Conservation (phyloP, 2,113 vertebrate genomes). For the Perccottus glenii region DNA sequence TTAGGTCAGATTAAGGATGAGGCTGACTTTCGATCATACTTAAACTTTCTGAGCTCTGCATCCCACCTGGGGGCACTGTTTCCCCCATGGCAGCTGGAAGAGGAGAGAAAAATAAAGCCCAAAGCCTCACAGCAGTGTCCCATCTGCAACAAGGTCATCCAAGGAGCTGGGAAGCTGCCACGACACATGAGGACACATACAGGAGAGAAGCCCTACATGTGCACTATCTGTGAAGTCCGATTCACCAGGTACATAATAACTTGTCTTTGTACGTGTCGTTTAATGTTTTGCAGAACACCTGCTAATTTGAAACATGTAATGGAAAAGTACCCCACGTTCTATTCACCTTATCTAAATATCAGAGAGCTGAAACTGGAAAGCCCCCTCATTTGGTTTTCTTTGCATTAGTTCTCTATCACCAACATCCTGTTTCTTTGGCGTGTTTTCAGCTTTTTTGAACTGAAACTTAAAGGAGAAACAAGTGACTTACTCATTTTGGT, state of each 20-base stretch:
- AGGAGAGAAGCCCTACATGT: constrained; percentile 98
- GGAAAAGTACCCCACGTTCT: constrained; percentile 52
- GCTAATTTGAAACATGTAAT: constrained; percentile 38
- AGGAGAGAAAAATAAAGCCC: constrained; percentile 97
- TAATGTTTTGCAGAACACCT: constrained; percentile 2
- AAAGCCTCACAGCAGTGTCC: constrained; percentile 98
- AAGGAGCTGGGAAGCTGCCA: constrained; percentile 96
- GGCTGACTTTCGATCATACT: constrained; percentile 90
- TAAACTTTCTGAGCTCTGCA: constrained; percentile 92
- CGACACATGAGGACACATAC: constrained; percentile 98
- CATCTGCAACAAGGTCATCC: constrained; percentile 98
- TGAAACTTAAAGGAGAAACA: constrained; percentile 2
- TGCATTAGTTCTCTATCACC: constrained; percentile 44
- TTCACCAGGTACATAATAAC: constrained; percentile 89
- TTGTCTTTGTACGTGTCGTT: neutral
- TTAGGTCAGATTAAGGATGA: constrained; percentile 92
- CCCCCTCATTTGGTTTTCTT: constrained; percentile 53
- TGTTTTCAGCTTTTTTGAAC: constrained; percentile 42
- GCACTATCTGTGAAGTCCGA: constrained; percentile 97
- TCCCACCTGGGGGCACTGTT: constrained; percentile 91
- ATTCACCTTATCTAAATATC: constrained; percentile 62
- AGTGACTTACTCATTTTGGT: neutral
- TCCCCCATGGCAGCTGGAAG: constrained; percentile 94
- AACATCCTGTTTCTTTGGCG: constrained; percentile 41
- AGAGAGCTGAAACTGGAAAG: constrained; percentile 65